phyloP scores from a whole-genome alignment of 2,888 invertebrate species.

The Meloe dianella region DNA sequence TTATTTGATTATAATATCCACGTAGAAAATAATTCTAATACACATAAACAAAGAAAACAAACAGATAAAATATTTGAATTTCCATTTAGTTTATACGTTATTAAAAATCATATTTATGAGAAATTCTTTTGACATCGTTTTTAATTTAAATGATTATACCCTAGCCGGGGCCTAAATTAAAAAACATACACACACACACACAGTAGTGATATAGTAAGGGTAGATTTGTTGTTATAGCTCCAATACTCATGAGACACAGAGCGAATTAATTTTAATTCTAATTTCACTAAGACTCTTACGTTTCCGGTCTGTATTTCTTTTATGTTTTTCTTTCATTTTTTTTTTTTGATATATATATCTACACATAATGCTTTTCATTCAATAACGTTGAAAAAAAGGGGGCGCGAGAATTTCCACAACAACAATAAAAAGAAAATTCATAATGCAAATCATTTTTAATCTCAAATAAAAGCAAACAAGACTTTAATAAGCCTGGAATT shows the following conservation, averaged over 20 bases:
- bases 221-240: slow-evolving; percentile 35
- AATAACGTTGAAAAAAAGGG: slow-evolving; percentile 2
- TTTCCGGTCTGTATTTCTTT: slow-evolving; percentile 44
- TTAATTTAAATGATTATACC: slow-evolving; percentile 44
- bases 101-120: slow-evolving; percentile 30
- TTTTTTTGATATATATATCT: neutral
- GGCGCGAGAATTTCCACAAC: slow-evolving; percentile 36
- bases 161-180: slow-evolving; percentile 43
- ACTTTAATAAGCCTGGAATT: slow-evolving; percentile 43
- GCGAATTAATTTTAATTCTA: slow-evolving; percentile 52
- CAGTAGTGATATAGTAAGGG: slow-evolving; percentile 16
- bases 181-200: slow-evolving; percentile 37
- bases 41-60: neutral
- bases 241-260: slow-evolving; percentile 26
- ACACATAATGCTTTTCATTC: no score
- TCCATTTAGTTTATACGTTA: slow-evolving; percentile 22
- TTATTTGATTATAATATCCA: slow-evolving; percentile 19
- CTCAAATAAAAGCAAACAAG: slow-evolving; percentile 51
- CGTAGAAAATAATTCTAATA: no score
- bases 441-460: slow-evolving; percentile 54
- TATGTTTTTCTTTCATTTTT: slow-evolving; percentile 42
- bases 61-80: slow-evolving; percentile 21
- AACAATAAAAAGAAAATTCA: slow-evolving; percentile 47
- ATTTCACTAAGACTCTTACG: slow-evolving; percentile 47
- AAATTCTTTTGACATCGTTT: slow-evolving; percentile 40